Evolutionary conservation across 1,140 invertebrate species (phyloP).

Genomic region (Eurosta solidaginis): DNA sequence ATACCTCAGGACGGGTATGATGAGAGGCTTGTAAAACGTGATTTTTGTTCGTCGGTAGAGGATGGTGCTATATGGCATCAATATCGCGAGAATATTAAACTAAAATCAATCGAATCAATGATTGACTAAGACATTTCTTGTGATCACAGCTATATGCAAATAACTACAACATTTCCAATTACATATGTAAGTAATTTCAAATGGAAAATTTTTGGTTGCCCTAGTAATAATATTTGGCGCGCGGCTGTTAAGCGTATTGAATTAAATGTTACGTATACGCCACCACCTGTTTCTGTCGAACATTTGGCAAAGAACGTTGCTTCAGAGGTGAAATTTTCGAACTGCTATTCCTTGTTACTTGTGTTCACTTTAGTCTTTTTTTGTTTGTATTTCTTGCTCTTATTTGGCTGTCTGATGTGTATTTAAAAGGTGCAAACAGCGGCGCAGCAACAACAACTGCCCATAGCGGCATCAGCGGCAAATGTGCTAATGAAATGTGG

Average conservation of each 20-base stretch:
- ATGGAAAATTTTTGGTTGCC: too few relatives aligned
- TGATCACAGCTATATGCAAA: too few relatives aligned
- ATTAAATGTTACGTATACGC: conserved; percentile 22
- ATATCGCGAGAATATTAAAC: too few relatives aligned
- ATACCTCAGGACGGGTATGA: too few relatives aligned
- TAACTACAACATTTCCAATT: too few relatives aligned
- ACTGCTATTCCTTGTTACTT: neutral
- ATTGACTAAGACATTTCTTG: too few relatives aligned
- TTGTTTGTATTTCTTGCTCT: neutral
- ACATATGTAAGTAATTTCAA: too few relatives aligned
- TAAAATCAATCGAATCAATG: too few relatives aligned
- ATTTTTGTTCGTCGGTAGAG: too few relatives aligned
- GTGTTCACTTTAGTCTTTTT: neutral
- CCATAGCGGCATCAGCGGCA: neutral
- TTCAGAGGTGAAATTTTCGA: neutral
- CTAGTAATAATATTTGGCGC: neutral
- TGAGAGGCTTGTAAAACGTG: too few relatives aligned
- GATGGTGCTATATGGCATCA: too few relatives aligned
- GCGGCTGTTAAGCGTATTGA: neutral
- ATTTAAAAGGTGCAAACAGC: neutral
- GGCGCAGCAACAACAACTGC: neutral
- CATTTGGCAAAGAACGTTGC: neutral
- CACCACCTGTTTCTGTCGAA: neutral
- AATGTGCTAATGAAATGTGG: conserved; percentile 16
- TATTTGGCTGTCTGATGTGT: neutral